Evolutionary conservation across 2,797 vertebrate genomes (phyloP).

Genomic region (Erpetoichthys calabaricus): DNA sequence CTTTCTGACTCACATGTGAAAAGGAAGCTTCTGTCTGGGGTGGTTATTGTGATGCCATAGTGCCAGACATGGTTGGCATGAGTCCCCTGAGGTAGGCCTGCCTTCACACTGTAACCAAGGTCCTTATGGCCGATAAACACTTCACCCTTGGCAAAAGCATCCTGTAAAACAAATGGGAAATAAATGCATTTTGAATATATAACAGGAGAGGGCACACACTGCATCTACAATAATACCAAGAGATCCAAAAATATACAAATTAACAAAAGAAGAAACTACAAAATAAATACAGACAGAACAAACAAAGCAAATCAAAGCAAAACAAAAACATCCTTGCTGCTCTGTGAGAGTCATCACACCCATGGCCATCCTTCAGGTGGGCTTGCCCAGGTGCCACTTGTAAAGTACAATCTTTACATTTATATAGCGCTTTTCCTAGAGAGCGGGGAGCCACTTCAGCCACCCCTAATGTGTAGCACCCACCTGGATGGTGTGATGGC

Average conservation of each 20-base stretch:
- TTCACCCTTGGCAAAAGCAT: slow-evolving; percentile 80
- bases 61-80: slow-evolving; percentile 63
- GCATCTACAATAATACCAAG: slow-evolving; percentile 1
- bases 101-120: slow-evolving; percentile 48
- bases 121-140: slow-evolving; percentile 68
- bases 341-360: too few relatives aligned
- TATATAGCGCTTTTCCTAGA: too few relatives aligned
- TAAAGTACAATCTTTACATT: too few relatives aligned
- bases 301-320: too few relatives aligned
- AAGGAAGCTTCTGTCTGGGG: slow-evolving; percentile 70
- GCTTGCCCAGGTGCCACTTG: too few relatives aligned
- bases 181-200: slow-evolving; percentile 1
- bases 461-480: too few relatives aligned
- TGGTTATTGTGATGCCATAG: slow-evolving; percentile 66
- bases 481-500: too few relatives aligned
- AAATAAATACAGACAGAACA: neutral
- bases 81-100: slow-evolving; percentile 49
- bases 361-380: too few relatives aligned
- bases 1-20: slow-evolving; percentile 72
- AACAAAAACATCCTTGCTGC: too few relatives aligned
- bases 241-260: neutral
- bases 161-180: slow-evolving; percentile 35
- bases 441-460: too few relatives aligned
- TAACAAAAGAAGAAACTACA: neutral
- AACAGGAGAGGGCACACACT: neutral